A percentile compares a stretch with the other conserved stretches of the same genome.
Evolutionary conservation across 1,140 invertebrate genomes (phyloP).

Genomic region (Stegodyphus dumicola): DNA sequence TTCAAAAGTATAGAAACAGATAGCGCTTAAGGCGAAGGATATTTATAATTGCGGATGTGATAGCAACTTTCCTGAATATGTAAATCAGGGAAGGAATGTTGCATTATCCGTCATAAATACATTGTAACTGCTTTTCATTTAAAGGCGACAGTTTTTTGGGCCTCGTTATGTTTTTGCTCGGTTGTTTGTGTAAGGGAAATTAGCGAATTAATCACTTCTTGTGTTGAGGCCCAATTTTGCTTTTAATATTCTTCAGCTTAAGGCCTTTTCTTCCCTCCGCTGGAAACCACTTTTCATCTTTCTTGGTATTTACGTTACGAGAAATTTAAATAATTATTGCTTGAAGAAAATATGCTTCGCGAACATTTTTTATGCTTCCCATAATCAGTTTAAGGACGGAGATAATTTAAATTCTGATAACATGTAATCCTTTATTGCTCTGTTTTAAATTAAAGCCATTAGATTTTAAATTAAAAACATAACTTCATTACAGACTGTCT

Average conservation of each 20-base stretch:
- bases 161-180: background rate
- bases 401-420: no score
- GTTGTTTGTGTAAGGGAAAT: background rate
- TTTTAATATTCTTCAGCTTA: background rate
- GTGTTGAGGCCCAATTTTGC: background rate
- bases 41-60: slow-evolving; percentile 25
- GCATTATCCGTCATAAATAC: slow-evolving; percentile 42
- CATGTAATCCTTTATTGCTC: no score
- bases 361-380: no score
- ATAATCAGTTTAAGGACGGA: no score
- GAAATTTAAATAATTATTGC: no score
- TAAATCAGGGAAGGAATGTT: background rate
- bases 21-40: slow-evolving; percentile 20
- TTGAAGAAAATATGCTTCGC: no score
- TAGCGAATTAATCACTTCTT: background rate
- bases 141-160: background rate
- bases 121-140: slow-evolving; percentile 18
- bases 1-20: slow-evolving; percentile 31
- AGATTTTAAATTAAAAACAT: no score
- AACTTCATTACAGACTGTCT: no score
- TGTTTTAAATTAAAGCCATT: no score
- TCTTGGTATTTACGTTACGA: no score
- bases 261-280: no score
- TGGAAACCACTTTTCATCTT: no score
- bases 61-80: slow-evolving; percentile 43